Evolutionary conservation across 2,113 vertebrate species (phyloP).

Genomic region (Patagioenas fasciata): DNA sequence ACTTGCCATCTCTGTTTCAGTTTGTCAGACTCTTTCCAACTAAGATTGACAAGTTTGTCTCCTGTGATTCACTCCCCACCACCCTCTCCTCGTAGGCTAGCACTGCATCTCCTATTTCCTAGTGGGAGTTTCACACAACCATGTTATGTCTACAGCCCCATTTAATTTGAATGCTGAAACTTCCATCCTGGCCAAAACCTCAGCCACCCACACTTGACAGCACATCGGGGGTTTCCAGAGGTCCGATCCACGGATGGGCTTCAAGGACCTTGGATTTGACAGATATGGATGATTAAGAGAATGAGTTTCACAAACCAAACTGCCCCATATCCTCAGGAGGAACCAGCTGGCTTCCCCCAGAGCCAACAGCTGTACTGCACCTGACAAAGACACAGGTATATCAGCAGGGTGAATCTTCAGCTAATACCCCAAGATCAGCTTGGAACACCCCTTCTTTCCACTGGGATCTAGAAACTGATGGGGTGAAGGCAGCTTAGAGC

Average conservation of each 20-base stretch:
- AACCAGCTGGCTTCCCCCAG: background rate
- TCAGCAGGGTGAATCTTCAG: background rate
- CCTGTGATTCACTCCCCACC: background rate
- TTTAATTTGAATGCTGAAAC: background rate
- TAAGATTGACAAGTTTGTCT: background rate
- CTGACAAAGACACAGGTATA: background rate
- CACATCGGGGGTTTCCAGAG: background rate
- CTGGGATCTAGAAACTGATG: no score
- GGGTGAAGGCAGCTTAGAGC: background rate
- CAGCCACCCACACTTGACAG: background rate
- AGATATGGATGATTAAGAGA: background rate
- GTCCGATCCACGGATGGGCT: accelerated
- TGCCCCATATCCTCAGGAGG: background rate
- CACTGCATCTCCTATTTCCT: background rate
- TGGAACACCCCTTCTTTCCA: background rate
- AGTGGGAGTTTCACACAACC: background rate
- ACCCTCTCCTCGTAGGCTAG: background rate
- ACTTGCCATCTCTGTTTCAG: background rate
- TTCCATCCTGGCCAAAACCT: background rate
- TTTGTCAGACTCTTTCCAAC: background rate
- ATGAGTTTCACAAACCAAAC: accelerated
- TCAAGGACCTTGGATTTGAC: background rate
- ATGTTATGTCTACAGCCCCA: background rate
- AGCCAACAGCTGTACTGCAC: accelerated
- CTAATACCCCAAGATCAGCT: background rate